These are phyloP conservation scores for Margarornis squamiger DNA, from an alignment of 2,797 vertebrate species.

Conservation along the genomic window DNA sequence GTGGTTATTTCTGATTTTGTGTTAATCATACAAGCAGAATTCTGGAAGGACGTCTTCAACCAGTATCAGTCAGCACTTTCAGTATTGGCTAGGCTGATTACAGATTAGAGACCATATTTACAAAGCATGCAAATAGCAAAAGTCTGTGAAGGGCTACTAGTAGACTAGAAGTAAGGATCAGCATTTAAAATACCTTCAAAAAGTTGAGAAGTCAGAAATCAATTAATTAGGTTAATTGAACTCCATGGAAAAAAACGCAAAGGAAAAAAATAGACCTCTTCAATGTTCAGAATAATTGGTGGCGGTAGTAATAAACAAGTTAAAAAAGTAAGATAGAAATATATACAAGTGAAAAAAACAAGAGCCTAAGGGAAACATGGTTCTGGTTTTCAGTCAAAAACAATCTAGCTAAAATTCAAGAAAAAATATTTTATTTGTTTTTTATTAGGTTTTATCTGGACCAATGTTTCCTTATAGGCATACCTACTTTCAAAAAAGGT, in stretches of 20 bases:
- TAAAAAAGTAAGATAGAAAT: neutral
- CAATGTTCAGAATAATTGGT: neutral
- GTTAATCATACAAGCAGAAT: neutral
- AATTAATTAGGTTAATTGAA: neutral
- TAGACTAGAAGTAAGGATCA: neutral
- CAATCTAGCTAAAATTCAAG: neutral
- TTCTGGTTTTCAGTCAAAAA: neutral
- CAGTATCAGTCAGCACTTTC: neutral
- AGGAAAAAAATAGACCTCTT: neutral
- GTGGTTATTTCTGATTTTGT: neutral
- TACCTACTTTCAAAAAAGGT: neutral
- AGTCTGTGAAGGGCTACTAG: neutral
- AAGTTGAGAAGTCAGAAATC: neutral
- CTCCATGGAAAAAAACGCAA: neutral
- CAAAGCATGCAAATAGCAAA: neutral
- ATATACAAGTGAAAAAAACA: neutral
- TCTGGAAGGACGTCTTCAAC: neutral
- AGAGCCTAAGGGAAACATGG: neutral
- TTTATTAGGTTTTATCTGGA: neutral
- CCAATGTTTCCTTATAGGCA: neutral
- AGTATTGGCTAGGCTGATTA: neutral
- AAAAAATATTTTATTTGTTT: neutral
- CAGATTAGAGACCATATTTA: neutral
- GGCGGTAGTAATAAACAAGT: neutral
- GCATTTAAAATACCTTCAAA: neutral